Evolutionary conservation across 2,113 vertebrate species (phyloP).

Genomic region (Dolichotis patagonum): DNA sequence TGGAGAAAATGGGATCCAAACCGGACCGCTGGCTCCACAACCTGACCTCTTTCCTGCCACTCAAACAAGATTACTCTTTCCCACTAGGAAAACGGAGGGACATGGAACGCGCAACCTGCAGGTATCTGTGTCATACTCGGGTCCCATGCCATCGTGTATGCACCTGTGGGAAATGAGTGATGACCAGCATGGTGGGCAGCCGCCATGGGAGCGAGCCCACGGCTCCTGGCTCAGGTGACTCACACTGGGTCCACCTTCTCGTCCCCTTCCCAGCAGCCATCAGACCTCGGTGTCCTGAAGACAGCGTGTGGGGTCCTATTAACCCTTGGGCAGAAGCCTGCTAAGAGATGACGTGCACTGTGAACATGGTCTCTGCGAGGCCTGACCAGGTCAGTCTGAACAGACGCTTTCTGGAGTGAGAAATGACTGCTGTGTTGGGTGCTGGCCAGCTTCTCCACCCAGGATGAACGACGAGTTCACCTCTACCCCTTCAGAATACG

Average conservation of each 20-base stretch:
- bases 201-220: not conserved
- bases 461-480: not conserved
- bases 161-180: not conserved
- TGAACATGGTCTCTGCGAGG: not conserved
- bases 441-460: not conserved
- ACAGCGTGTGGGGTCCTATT: not conserved
- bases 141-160: not conserved
- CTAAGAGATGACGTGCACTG: not conserved
- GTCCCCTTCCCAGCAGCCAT: not conserved
- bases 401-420: not conserved
- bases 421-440: not conserved
- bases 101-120: not conserved
- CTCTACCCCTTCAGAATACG: not conserved
- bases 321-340: not conserved
- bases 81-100: not conserved
- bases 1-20: not conserved
- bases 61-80: not conserved
- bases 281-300: not conserved
- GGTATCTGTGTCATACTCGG: not conserved
- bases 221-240: not conserved
- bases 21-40: not conserved
- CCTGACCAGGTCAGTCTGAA: not conserved
- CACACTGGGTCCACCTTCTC: not conserved
- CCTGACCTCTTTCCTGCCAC: not conserved
- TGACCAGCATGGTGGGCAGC: not conserved